Conservation (phyloP, 2,113 vertebrate genomes). For the Protobothrops mucrosquamatus region DNA sequence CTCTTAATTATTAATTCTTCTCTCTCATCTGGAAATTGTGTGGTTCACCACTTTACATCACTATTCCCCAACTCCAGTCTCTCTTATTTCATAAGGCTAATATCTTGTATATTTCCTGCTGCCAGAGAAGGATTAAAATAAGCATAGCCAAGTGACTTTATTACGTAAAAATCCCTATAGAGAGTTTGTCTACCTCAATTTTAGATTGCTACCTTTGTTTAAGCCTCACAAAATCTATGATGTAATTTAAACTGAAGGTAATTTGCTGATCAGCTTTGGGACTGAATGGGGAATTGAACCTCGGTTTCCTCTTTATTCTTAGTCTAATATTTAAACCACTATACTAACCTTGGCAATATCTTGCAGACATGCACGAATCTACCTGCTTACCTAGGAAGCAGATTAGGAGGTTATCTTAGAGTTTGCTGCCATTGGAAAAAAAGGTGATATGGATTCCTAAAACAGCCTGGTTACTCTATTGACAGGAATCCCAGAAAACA, state of each 20-base stretch:
- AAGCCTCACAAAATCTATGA: background rate
- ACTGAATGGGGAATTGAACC: background rate
- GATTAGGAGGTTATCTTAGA: background rate
- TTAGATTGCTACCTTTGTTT: background rate
- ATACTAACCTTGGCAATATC: background rate
- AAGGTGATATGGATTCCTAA: background rate
- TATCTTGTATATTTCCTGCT: background rate
- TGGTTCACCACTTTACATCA: background rate
- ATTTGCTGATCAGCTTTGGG: background rate
- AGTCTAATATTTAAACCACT: background rate
- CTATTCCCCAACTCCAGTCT: background rate
- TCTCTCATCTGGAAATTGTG: background rate
- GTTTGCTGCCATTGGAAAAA: background rate
- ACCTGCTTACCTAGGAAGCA: background rate
- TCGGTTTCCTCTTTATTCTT: background rate
- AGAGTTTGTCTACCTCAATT: background rate
- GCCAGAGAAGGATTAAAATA: background rate
- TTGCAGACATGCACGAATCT: background rate
- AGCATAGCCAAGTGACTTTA: background rate
- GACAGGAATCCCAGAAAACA: background rate
- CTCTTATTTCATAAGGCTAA: background rate
- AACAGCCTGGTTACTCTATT: background rate
- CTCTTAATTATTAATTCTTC: background rate
- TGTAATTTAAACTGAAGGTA: background rate
- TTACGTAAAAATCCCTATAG: background rate